Base-by-base conservation (phyloP, 2,888 invertebrate genomes). In the Acheta domesticus region DNA sequence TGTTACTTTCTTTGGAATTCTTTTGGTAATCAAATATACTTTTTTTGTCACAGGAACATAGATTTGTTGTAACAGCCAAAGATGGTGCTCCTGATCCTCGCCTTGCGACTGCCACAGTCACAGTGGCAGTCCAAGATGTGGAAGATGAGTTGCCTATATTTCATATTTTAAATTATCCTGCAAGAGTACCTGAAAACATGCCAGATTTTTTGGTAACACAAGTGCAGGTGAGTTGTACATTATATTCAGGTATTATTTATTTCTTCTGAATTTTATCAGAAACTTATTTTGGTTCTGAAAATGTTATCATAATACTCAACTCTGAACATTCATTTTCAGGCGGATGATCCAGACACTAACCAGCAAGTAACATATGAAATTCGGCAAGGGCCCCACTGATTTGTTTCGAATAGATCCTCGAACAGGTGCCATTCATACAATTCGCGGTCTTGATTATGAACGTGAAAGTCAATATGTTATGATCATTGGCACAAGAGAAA, bases 61-160 rank as follows among this genome's bases (percentile, higher is more conserved):
- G 91, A 82, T 94, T 96, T 86, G 95, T 96, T 75, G 95, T 96
- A 12, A 96, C 96, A 0, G 96, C 96, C 1, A 93, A 92, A 85
- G 97, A 97, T 85, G 94, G 95, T 23, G 96, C 95, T 0, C 91
- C 93, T 0, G 95, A 96, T 88, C 92, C 94, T 5, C 90, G 96
- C 19, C 88, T 96, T 73, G 95, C 96, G 2, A 96, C 96, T 0
- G 95, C 96, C 0, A 94, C 95, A 0, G 95, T 96, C 14, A 93
- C 94, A 0, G 92, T 97, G 0, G 88, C 89, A 83, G 95, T 96
- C 0, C 88, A 91, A 78, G 96, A 97, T 85, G 88, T 93, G 0
- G 92, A 93, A 79, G 97, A 97, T 85, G 96, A 96, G 86, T 89
- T 92, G 74, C 96, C 96, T 0, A 89, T 93, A 77, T 97, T 97